Percentiles rank a stretch among this genome's conserved stretches.
Evolutionary conservation across 2,113 vertebrate genomes (phyloP).

Genomic region (Pelusios castaneus): DNA sequence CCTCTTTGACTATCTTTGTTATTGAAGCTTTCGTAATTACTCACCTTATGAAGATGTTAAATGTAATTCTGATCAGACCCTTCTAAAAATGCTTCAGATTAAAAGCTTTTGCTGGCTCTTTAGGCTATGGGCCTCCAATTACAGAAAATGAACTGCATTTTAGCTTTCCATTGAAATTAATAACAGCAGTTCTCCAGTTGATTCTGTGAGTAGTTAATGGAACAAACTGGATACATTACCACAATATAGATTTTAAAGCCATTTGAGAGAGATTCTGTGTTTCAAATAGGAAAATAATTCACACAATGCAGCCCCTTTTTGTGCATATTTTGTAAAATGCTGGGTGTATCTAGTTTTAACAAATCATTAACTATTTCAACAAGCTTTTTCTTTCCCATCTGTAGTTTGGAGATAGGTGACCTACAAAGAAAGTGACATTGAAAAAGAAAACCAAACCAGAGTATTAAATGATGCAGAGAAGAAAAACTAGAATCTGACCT

Average conservation of each 20-base stretch:
- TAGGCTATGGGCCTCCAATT: constrained; percentile 81
- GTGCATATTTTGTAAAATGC: constrained; percentile 13
- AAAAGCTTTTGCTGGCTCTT: constrained; percentile 85
- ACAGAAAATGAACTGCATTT: constrained; percentile 85
- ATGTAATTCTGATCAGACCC: constrained; percentile 79
- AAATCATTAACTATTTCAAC: constrained; percentile 16
- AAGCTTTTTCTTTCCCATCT: neutral
- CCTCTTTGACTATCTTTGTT: constrained; percentile 67
- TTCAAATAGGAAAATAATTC: constrained; percentile 84
- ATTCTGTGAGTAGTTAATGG: constrained; percentile 83
- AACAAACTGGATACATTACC: constrained; percentile 80
- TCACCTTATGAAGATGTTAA: constrained; percentile 73
- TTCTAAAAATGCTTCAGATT: constrained; percentile 82
- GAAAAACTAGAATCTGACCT: neutral
- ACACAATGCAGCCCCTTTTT: constrained; percentile 57
- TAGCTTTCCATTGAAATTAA: constrained; percentile 82
- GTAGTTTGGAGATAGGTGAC: neutral
- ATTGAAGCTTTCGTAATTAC: constrained; percentile 71
- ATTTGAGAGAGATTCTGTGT: constrained; percentile 79
- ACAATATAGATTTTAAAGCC: constrained; percentile 78
- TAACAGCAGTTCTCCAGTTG: constrained; percentile 80
- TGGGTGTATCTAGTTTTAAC: constrained; percentile 12
- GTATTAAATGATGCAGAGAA: neutral
- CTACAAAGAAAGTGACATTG: neutral
- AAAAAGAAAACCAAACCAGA: constrained; percentile 26